Evolutionary conservation across 1,140 invertebrate genomes (phyloP).

Genomic region (Ips typographus): DNA sequence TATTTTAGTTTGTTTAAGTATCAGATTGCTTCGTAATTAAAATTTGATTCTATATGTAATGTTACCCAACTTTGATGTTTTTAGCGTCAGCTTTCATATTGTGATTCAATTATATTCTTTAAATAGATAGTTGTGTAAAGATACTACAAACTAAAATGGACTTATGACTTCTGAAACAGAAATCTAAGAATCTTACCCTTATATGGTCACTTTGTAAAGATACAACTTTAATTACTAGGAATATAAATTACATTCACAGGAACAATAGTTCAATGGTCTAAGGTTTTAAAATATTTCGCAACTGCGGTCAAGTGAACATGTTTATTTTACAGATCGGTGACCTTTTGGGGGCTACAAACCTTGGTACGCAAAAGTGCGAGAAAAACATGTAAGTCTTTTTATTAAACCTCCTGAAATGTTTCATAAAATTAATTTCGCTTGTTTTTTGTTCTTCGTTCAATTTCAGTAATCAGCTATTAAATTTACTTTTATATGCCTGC

Average conservation of each 20-base stretch:
- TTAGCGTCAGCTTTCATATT: neutral
- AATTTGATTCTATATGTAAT: no score
- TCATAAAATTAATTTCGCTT: neutral
- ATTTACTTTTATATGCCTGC: conserved; percentile 36
- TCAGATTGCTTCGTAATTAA: no score
- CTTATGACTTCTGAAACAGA: neutral
- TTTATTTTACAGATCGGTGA: conserved; percentile 29
- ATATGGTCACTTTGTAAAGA: neutral
- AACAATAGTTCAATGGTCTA: conserved; percentile 16
- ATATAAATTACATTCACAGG: neutral
- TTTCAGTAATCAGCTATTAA: conserved; percentile 16
- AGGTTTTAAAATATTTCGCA: conserved; percentile 18
- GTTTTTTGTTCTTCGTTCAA: neutral
- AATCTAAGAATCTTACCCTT: neutral
- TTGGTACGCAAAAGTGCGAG: conserved; percentile 23
- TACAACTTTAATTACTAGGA: neutral
- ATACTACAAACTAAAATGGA: neutral
- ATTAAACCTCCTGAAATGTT: neutral
- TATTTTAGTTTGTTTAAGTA: no score
- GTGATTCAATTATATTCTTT: neutral
- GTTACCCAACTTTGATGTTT: no score
- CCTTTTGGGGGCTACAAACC: conserved; percentile 23
- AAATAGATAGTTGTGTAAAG: neutral
- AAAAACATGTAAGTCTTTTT: conserved; percentile 25
- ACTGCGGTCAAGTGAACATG: conserved; percentile 13